Percentiles rank a stretch among this genome's conserved stretches.
Conservation (phyloP, 2,113 vertebrate species). For the Tiliqua scincoides region DNA sequence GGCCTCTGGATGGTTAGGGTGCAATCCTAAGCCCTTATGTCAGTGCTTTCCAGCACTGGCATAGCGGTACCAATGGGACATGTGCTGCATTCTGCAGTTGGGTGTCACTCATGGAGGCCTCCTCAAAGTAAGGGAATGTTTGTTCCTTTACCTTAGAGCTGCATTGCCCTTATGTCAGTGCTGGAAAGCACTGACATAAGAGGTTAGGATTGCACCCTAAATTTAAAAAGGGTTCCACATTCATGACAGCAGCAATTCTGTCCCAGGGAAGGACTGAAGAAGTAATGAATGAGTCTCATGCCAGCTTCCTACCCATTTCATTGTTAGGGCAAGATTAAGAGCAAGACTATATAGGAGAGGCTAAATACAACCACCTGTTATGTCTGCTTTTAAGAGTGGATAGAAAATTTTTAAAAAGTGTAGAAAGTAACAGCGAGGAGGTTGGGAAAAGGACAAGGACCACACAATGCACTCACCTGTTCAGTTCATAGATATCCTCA, state of each 20-base stretch:
- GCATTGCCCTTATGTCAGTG: too few relatives aligned
- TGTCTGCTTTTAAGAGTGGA: background rate
- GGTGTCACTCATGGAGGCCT: too few relatives aligned
- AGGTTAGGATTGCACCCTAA: too few relatives aligned
- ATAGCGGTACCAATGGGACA: too few relatives aligned
- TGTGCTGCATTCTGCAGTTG: too few relatives aligned
- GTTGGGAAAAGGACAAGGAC: background rate
- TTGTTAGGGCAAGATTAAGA: background rate
- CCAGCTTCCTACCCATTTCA: background rate
- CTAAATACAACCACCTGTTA: background rate
- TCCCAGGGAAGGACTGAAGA: background rate
- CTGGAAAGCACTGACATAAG: too few relatives aligned
- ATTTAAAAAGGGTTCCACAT: background rate
- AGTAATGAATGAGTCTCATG: background rate
- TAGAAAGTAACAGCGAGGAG: background rate
- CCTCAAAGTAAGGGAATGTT: too few relatives aligned
- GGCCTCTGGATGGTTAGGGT: too few relatives aligned
- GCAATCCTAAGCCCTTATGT: too few relatives aligned
- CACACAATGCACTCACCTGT: constrained; percentile 80
- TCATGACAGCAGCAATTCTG: background rate
- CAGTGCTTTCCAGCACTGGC: too few relatives aligned
- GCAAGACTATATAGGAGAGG: background rate
- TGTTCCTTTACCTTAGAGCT: too few relatives aligned
- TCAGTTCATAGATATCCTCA: constrained; percentile 95
- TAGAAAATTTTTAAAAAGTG: background rate